Conservation (phyloP, 2,113 vertebrate genomes). For the Chionis minor region DNA sequence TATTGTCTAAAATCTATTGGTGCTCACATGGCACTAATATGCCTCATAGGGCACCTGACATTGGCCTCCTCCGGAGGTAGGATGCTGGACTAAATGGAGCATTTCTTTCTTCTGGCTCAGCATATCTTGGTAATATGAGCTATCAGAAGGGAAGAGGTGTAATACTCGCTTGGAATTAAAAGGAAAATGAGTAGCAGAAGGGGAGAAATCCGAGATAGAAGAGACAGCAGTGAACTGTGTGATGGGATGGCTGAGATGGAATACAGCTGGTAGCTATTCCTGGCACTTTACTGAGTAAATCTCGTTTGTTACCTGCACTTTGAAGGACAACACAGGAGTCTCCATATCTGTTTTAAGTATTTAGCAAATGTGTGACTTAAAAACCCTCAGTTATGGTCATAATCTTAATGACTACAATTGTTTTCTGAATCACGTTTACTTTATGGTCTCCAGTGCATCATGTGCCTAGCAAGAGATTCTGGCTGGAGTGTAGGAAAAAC, state of each 20-base stretch:
- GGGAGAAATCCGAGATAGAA: neutral
- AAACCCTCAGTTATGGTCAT: neutral
- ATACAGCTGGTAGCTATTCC: neutral
- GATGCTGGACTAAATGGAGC: neutral
- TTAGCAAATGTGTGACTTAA: neutral
- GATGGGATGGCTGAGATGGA: neutral
- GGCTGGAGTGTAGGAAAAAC: neutral
- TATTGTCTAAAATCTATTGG: neutral
- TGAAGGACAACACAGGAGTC: neutral
- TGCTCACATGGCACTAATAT: neutral
- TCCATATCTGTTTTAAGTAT: neutral
- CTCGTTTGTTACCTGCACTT: neutral
- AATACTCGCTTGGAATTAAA: neutral
- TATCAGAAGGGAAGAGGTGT: neutral
- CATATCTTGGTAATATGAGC: neutral
- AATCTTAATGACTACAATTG: neutral
- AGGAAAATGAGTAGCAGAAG: neutral
- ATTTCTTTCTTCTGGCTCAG: conserved; percentile 15
- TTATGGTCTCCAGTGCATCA: rapidly evolving
- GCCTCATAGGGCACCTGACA: neutral
- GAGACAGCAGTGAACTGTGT: conserved; percentile 11
- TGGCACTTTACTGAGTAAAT: neutral
- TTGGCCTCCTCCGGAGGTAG: neutral
- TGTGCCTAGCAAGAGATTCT: neutral
- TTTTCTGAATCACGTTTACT: neutral